phyloP scores from a whole-genome alignment of 2,113 vertebrate genomes.

The Rhabdomys dilectus region DNA sequence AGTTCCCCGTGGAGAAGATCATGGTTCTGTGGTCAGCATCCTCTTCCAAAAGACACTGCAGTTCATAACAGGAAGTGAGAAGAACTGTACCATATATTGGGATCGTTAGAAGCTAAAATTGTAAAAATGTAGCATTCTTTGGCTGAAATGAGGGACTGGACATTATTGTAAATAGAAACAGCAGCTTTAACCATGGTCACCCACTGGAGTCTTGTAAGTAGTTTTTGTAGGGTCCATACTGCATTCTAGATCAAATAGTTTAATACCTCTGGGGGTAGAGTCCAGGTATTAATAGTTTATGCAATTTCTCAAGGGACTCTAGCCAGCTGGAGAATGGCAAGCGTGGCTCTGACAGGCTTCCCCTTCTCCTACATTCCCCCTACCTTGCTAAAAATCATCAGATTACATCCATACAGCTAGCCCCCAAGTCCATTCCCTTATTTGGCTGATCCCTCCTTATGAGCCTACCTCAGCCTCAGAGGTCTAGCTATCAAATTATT shows the following conservation, averaged over 20 bases:
- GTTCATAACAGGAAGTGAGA: background rate
- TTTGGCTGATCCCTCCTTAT: background rate
- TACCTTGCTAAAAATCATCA: background rate
- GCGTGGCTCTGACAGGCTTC: background rate
- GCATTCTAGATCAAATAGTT: constrained; percentile 1
- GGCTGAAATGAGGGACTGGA: background rate
- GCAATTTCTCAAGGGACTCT: background rate
- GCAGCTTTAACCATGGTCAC: background rate
- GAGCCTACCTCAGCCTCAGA: background rate
- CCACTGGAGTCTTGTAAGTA: background rate
- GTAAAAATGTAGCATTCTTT: background rate
- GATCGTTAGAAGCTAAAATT: background rate
- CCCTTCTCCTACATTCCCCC: background rate
- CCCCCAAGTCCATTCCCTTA: background rate
- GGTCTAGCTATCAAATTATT: background rate
- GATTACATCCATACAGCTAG: background rate
- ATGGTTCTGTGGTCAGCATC: background rate
- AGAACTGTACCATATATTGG: background rate
- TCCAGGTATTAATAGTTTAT: background rate
- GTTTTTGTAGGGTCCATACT: constrained; percentile 7
- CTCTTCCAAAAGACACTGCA: background rate
- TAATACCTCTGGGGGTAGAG: background rate
- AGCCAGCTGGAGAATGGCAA: background rate
- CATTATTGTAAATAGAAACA: constrained; percentile 54
- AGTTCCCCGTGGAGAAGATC: constrained; percentile 2